Evolutionary conservation across 1,140 invertebrate species (phyloP).

Genomic region (Pseudomyrmex gracilis): DNA sequence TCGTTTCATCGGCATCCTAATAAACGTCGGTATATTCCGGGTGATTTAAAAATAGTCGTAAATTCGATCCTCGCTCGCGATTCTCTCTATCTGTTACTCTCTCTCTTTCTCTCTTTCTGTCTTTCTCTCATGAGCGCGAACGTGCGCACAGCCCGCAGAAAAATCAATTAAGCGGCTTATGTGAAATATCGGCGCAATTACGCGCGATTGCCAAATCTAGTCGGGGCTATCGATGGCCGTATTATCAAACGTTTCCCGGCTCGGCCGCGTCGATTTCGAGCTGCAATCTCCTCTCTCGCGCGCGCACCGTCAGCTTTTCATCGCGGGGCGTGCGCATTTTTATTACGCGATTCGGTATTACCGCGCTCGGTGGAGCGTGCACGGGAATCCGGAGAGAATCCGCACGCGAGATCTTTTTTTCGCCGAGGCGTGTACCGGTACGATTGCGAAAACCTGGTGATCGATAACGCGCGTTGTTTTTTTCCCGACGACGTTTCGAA

Average conservation of each 20-base stretch:
- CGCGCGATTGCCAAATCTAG: slow-evolving; percentile 78
- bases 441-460: slow-evolving; percentile 64
- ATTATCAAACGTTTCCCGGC: slow-evolving; percentile 70
- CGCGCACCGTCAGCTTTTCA: slow-evolving; percentile 65
- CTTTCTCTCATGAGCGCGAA: slow-evolving; percentile 29
- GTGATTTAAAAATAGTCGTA: slow-evolving; percentile 78
- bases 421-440: slow-evolving; percentile 59
- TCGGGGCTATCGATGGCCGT: slow-evolving; percentile 72
- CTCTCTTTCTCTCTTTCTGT: slow-evolving; percentile 11
- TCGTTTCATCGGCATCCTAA: slow-evolving; percentile 75
- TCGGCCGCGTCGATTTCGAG: slow-evolving; percentile 54
- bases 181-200: slow-evolving; percentile 80
- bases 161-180: slow-evolving; percentile 81
- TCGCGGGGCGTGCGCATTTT: slow-evolving; percentile 64
- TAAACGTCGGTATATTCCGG: slow-evolving; percentile 74
- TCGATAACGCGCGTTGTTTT: slow-evolving; percentile 73
- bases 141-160: slow-evolving; percentile 54
- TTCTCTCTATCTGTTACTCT: slow-evolving; percentile 2
- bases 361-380: slow-evolving; percentile 46
- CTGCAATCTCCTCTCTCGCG: slow-evolving; percentile 62
- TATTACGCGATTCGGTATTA: slow-evolving; percentile 63
- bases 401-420: slow-evolving; percentile 67
- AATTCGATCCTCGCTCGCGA: slow-evolving; percentile 53
- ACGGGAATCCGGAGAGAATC: slow-evolving; percentile 62
- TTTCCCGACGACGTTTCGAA: slow-evolving; percentile 59